phyloP scores from a whole-genome alignment of 1,140 invertebrate species.

The Papilio polytes region DNA sequence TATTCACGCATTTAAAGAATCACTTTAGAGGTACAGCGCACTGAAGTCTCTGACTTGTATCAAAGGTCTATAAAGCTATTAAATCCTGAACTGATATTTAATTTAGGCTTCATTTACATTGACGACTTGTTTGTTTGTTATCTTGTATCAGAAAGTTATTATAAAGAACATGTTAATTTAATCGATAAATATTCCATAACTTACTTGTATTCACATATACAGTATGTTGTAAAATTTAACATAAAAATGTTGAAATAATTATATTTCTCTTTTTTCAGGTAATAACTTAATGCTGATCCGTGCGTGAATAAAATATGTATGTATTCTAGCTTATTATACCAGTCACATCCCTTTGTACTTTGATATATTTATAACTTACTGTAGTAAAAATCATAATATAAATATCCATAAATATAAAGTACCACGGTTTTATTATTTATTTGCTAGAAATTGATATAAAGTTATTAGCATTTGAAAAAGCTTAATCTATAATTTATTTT shows the following conservation, averaged over 20 bases:
- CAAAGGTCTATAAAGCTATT: background rate
- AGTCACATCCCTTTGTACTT: background rate
- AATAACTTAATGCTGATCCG: background rate
- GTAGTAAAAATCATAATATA: background rate
- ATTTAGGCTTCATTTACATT: background rate
- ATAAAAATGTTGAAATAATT: no score
- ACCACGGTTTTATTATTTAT: no score
- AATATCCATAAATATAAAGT: no score
- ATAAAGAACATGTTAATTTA: background rate
- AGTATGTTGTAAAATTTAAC: no score
- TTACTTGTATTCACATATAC: no score
- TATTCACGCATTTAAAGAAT: conserved; percentile 28
- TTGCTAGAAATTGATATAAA: no score
- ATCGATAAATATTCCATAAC: no score
- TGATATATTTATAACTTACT: background rate
- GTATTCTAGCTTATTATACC: no score
- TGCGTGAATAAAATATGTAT: background rate
- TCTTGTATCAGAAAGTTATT: background rate
- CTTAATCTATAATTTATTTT: no score
- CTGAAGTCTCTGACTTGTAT: background rate
- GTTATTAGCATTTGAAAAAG: no score
- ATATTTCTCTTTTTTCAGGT: background rate
- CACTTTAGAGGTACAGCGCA: background rate
- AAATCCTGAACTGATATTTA: background rate
- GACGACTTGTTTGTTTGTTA: background rate